Conservation (phyloP, 2,113 vertebrate genomes). For the Felis chaus region DNA sequence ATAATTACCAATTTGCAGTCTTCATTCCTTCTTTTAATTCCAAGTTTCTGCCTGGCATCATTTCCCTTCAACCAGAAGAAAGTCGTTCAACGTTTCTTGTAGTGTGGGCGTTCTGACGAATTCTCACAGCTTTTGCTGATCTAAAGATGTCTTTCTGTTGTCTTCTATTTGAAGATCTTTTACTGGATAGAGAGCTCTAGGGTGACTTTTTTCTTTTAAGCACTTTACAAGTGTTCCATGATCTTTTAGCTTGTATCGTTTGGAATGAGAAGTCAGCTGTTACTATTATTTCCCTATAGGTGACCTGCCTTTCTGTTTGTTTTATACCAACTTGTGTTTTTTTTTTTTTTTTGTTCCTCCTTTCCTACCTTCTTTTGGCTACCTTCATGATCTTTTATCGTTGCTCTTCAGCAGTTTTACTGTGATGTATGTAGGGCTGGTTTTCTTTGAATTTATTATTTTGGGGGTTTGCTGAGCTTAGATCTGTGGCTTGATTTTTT, state of each 20-base stretch:
- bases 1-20: neutral
- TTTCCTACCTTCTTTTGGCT: neutral
- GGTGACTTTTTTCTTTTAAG: neutral
- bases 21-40: neutral
- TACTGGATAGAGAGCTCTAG: neutral
- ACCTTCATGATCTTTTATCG: neutral
- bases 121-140: neutral
- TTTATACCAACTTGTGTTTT: neutral
- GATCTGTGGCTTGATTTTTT: neutral
- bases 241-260: constrained; percentile 8
- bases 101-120: neutral
- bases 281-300: neutral
- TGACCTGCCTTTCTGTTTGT: neutral
- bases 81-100: neutral
- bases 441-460: neutral
- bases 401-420: neutral
- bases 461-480: neutral
- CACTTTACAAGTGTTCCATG: neutral
- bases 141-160: neutral
- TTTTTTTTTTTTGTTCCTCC: neutral
- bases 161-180: neutral
- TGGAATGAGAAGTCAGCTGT: neutral
- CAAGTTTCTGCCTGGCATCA: neutral
- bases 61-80: neutral
- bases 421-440: neutral